phyloP scores from a whole-genome alignment of 2,113 vertebrate species.

The Rostratula benghalensis region DNA sequence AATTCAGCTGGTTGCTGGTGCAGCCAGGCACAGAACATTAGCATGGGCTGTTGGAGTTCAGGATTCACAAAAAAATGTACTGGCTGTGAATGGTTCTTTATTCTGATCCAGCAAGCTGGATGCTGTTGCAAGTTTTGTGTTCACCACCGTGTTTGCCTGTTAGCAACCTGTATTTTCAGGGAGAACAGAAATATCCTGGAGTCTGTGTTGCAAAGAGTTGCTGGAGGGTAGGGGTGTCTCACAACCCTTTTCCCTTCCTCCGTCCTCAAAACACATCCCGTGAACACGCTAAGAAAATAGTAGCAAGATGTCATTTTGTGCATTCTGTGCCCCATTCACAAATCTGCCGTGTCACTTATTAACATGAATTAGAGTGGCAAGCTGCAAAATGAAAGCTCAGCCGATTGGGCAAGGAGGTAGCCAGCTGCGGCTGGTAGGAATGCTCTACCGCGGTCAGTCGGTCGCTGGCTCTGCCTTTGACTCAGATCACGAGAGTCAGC shows the following conservation, averaged over 20 bases:
- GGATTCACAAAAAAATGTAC: conserved; percentile 20
- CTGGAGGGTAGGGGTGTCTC: background rate
- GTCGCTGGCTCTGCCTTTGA: background rate
- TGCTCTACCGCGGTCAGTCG: background rate
- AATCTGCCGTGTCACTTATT: background rate
- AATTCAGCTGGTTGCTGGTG: conserved; percentile 40
- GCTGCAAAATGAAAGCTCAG: background rate
- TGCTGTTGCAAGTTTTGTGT: background rate
- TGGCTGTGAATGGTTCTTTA: conserved; percentile 35
- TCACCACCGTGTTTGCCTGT: background rate
- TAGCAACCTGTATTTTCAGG: background rate
- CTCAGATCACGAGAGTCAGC: background rate
- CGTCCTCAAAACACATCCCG: background rate
- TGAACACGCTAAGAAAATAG: background rate
- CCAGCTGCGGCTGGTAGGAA: background rate
- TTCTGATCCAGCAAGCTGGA: background rate
- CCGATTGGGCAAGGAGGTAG: background rate
- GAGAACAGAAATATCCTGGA: background rate
- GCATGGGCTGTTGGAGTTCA: conserved; percentile 35
- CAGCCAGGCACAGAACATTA: conserved; percentile 46
- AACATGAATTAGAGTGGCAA: background rate
- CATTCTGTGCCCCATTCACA: background rate
- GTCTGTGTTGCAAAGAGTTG: background rate
- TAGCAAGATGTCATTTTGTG: background rate
- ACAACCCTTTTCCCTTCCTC: background rate